Evolutionary conservation across 2,113 vertebrate genomes (phyloP), one percentile per base, ranked within the genome.

Genomic region (Emydura subglobosa): DNA sequence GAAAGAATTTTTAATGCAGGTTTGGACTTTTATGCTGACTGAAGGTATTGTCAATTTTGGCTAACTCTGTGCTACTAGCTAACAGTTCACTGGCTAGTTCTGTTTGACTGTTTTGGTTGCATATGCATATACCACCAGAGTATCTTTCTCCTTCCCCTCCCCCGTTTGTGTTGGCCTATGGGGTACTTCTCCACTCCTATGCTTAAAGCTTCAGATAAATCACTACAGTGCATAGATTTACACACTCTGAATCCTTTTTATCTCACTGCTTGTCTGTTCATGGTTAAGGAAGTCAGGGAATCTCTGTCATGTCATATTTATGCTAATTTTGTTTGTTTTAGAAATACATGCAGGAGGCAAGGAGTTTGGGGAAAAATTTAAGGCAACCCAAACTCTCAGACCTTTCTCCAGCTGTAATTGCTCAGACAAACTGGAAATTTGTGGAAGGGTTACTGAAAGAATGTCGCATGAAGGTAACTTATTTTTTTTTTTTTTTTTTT

Each of bases 381-480:
- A 98, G 98, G 91, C 99, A 99, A 93, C 99, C 99, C 61, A 99
- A 99, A 94, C 96, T 99, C 57, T 99, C 99, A 14, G 99, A 99
- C 97, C 98, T 99, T 17, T 99, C 99, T 54, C 99, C 99, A 42
- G 99, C 99, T 61, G 99, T 99, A 79, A 98, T 99, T 96, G 98
- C 99, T 3, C 99, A 99, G 92, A 99, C 99, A 92, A 99, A 99
- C 98, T 98, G 98, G 47, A 99, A 99, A 96, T 99, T 99, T 92
- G 99, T 99, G 17, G 99, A 99, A 97, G 99, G 99, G 49, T 96
- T 99, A 86, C 97, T 99, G 93, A 99, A 99, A 91, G 99, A 99
- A 98, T 99, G 99, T 97, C 99, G 99, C 85, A 98, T 99, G 97
- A 99, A 99, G 99, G 99, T 99, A 96, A 42, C 9, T 34, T 29